A percentile compares a stretch with the other conserved stretches of the same genome.
Evolutionary conservation across 1,140 invertebrate genomes (phyloP).

Genomic region (Philopotamus ludificatus): DNA sequence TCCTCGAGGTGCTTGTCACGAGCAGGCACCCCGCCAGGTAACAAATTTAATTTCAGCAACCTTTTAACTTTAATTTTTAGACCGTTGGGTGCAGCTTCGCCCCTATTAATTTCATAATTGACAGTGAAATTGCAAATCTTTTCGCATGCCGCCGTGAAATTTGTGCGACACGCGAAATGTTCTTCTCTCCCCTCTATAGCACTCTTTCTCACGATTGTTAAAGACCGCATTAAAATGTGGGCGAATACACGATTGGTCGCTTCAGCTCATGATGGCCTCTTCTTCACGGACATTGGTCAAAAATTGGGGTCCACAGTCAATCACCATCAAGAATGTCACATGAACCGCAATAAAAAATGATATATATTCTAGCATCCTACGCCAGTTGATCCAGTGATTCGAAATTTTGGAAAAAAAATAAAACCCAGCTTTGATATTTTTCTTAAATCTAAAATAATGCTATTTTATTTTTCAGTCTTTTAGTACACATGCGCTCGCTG

Average conservation of each 20-base stretch:
- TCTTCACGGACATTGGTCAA: neutral
- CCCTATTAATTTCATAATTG: neutral
- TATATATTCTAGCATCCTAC: slow-evolving; percentile 24
- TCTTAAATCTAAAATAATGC: neutral
- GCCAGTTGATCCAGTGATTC: slow-evolving; percentile 3
- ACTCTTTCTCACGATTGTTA: slow-evolving; percentile 15
- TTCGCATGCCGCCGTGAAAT: too few species aligned
- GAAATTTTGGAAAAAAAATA: slow-evolving; percentile 26
- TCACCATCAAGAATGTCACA: slow-evolving; percentile 1
- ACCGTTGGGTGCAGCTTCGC: neutral
- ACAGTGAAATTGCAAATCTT: too few species aligned
- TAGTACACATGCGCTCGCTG: neutral
- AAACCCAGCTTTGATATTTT: slow-evolving; percentile 24
- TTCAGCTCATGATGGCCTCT: neutral
- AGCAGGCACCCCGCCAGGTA: neutral
- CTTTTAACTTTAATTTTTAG: slow-evolving; percentile 30
- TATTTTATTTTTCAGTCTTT: neutral
- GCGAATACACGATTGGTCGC: neutral
- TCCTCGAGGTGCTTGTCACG: neutral
- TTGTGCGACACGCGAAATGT: too few species aligned
- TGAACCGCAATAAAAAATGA: slow-evolving; percentile 36
- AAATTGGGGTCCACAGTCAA: slow-evolving; percentile 6
- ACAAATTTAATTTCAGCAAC: slow-evolving; percentile 22
- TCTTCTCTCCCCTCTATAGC: too few species aligned
- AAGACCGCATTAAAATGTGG: neutral